Evolutionary conservation across 1,140 invertebrate genomes (phyloP).

Genomic region (Apis cerana): DNA sequence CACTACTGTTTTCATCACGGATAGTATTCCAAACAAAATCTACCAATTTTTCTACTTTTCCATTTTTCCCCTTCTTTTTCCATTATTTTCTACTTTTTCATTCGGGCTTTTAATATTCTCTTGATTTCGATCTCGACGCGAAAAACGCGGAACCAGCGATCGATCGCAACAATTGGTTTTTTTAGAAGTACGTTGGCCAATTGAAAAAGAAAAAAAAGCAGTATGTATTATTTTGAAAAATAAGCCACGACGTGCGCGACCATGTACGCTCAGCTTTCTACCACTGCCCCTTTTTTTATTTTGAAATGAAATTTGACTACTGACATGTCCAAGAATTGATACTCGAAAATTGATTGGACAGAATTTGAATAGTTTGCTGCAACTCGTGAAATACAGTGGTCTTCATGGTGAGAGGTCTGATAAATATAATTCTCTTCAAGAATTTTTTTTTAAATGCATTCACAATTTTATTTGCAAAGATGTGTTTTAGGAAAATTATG

Average conservation of each 20-base stretch:
- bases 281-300: background rate
- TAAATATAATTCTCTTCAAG: background rate
- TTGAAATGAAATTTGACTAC: too few species aligned
- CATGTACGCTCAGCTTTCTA: background rate
- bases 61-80: background rate
- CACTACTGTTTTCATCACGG: background rate
- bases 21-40: background rate
- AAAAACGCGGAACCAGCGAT: background rate
- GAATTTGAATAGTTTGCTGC: too few species aligned
- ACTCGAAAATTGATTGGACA: background rate
- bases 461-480: too few species aligned
- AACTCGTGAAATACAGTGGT: too few species aligned
- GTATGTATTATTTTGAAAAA: background rate
- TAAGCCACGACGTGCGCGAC: background rate
- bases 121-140: conserved; percentile 19
- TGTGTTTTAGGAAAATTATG: too few species aligned
- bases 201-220: background rate
- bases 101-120: background rate
- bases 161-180: conserved; percentile 21
- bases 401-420: background rate
- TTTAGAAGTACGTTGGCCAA: too few species aligned
- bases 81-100: too few species aligned
- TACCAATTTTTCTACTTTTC: background rate
- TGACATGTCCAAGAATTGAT: too few species aligned
- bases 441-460: too few species aligned